Evolutionary conservation across 1,140 invertebrate species (phyloP).

Genomic region (Drosophila eugracilis): DNA sequence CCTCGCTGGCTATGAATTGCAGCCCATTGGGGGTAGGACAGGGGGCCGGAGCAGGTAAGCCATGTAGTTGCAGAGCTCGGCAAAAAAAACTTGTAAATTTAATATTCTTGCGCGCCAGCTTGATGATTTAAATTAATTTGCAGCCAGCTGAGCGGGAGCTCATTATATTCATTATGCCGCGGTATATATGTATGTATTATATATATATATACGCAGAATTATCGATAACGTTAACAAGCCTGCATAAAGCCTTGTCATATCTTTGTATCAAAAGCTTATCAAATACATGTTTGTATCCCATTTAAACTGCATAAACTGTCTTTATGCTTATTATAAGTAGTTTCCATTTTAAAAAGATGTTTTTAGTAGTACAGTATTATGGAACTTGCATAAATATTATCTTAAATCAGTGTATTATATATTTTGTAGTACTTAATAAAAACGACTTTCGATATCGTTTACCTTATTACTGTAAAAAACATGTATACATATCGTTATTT

Average conservation of each 20-base stretch:
- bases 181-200: background rate
- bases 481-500: background rate
- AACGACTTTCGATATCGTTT: too few relatives aligned
- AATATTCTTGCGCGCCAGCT: slow-evolving; percentile 51
- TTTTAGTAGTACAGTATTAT: too few relatives aligned
- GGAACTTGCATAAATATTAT: too few relatives aligned
- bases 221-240: slow-evolving; percentile 3
- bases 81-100: slow-evolving; percentile 47
- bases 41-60: slow-evolving; percentile 1
- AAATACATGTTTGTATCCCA: too few relatives aligned
- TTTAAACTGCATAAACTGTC: too few relatives aligned
- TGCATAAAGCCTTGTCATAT: too few relatives aligned
- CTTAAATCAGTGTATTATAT: too few relatives aligned
- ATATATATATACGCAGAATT: background rate
- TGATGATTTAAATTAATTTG: slow-evolving; percentile 64
- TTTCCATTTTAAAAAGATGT: too few relatives aligned
- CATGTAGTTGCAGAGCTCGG: background rate
- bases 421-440: too few relatives aligned
- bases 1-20: slow-evolving; percentile 64
- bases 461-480: background rate
- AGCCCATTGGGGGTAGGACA: slow-evolving; percentile 25
- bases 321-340: too few relatives aligned
- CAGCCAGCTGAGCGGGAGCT: slow-evolving; percentile 39
- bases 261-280: background rate
- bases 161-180: slow-evolving; percentile 49